Base-by-base conservation (phyloP, 2,888 invertebrate genomes). In the Clostera curtula region DNA sequence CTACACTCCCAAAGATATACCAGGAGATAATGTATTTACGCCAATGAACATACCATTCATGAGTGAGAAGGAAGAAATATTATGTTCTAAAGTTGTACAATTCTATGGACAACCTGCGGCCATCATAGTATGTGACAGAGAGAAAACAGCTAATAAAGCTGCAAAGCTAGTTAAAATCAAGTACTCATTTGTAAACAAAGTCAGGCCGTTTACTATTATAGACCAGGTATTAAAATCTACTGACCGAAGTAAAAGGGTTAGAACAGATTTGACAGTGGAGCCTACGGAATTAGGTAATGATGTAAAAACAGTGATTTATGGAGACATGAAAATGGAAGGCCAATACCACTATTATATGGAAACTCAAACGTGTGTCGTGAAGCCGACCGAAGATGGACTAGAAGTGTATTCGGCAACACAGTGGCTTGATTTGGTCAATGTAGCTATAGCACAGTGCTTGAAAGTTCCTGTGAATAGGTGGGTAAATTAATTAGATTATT, bases 331-430 rank as follows among this genome's bases (percentile, higher is more conserved):
- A 26, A 44, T 87, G 37, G 89, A 88, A 3, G 58, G 85, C 4
- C 93, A 93, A 55, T 91, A 90, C 57, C 93, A 93, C 58, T 92
- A 87, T 48, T 87, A 88, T 5, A 89, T 93, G 90, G 93, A 93
- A 50, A 87, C 90, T 0, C 91, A 91, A 19, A 85, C 86, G 0
- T 88, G 89, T 33, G 80, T 91, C 1, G 88, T 85, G 6, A 62
- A 87, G 9, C 93, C 91, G 0, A 84, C 83, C 10, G 93, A 93
- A 59, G 90, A 91, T 42, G 91, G 90, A 0, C 65, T 92, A 43
- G 88, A 91, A 34, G 86, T 93, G 0, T 88, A 85, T 47, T 71
- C 87, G 0, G 56, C 90, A 1, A 85, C 89, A 0, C 92, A 92
- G 43, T 89, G 86, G 85, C 76, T 89, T 42, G 88, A 90, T 45